A percentile compares a stretch with the other conserved stretches of the same genome.
These are phyloP conservation scores for Nixonia krombeini DNA, from an alignment of 1,140 invertebrate genomes.

Conservation along the genomic window DNA sequence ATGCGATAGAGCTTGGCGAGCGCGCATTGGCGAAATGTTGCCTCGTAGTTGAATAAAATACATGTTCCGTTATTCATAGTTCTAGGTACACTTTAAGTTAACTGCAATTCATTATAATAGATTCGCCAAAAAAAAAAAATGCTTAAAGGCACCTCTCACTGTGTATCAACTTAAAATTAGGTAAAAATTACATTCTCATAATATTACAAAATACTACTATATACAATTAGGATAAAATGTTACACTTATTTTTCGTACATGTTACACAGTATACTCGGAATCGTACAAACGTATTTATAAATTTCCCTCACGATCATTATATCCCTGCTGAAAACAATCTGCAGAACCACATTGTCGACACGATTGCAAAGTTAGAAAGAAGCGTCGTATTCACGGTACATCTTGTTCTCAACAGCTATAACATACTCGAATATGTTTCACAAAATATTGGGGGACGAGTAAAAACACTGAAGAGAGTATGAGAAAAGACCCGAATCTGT, in stretches of 20 bases:
- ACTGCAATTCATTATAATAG: conserved; percentile 12
- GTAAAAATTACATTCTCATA: conserved; percentile 66
- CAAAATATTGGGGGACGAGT: no score
- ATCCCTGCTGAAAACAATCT: not conserved
- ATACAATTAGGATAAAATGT: conserved; percentile 62
- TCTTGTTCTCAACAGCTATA: conserved; percentile 3
- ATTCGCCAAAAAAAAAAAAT: conserved; percentile 29
- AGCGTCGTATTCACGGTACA: no score
- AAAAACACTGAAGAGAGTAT: no score
- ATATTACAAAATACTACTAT: conserved; percentile 64
- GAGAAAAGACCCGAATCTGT: no score
- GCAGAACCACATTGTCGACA: no score
- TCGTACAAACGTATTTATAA: conserved; percentile 33
- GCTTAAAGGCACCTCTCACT: conserved; percentile 63
- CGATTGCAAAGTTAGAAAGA: no score
- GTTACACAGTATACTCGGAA: conserved; percentile 49
- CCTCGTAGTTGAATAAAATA: conserved; percentile 21
- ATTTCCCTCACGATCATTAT: conserved; percentile 26
- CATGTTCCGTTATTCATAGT: conserved; percentile 23
- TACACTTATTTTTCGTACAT: conserved; percentile 41
- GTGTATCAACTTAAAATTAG: conserved; percentile 64
- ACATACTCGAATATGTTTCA: no score
- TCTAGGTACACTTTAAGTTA: conserved; percentile 29
- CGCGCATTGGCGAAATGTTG: conserved; percentile 7
- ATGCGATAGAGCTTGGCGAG: conserved; percentile 1